Base-by-base conservation (phyloP, 1,140 invertebrate species). In the Notospermus geniculatus region DNA sequence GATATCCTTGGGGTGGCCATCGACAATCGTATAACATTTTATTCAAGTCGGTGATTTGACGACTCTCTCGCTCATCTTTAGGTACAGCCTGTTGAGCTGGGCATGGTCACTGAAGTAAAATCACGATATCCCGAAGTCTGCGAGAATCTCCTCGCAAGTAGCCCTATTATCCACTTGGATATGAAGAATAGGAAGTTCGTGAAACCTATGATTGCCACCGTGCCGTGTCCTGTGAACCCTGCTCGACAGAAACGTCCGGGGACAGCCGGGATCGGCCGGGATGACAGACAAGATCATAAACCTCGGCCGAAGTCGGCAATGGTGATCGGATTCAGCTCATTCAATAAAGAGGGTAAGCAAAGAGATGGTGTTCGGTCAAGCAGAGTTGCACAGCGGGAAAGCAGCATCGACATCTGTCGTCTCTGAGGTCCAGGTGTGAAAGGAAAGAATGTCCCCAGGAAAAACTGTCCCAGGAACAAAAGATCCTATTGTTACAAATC, bases 21-120 rank as follows among this genome's bases (percentile, higher is more conserved):
- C n/a, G n/a, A n/a, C n/a, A n/a, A n/a, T n/a, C n/a, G n/a, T n/a
- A n/a, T n/a, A n/a, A n/a, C n/a, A n/a, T n/a, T n/a, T n/a, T n/a
- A n/a, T n/a, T n/a, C 32, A 36, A 7, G 32, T 36, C 32, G 32
- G 32, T 36, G 5, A n/a, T n/a, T 57, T n/a, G 36, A 32, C 17
- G 9, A 60, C 17, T 23, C n/a, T 30, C 22, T 62, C 13, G 22
- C 7, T 46, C n/a, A 52, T 50, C 5, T 43, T 22, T 54, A 75
- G 74, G 65, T 76, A 32, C 72, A 76, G 52, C 61, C 60, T 9
- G 62, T 76, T 43, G 74, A 76, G 30, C 58, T 60, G 0, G 52
- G 46, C 15, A 29, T 62, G 1, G 63, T 76, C 2, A 56, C 64
- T 0, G 71, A 72, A 9, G 27, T 76, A 11, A 72, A 66, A 28